Base-by-base conservation (phyloP, 2,888 invertebrate species). In the Quadroppia sp. region DNA sequence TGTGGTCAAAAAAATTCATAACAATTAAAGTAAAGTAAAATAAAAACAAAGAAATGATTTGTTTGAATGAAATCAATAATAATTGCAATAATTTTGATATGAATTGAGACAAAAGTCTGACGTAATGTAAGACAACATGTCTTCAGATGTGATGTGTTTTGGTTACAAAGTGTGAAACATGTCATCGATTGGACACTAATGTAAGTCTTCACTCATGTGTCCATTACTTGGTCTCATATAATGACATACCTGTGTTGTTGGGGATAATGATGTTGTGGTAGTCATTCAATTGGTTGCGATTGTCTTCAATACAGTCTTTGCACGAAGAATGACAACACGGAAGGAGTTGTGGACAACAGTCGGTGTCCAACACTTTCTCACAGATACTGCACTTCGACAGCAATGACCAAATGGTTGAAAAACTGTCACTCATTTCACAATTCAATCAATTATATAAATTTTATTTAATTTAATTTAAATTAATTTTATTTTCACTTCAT, bases 281-380 rank as follows among this genome's bases (percentile, higher is more conserved):
- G 64, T 64, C 64, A 1, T 15, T 4, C 20, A 64, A 9, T 30
- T 25, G 20, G 17, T 32, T 40, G 11, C 7, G 2, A 7, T 64
- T 25, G 40, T 64, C 64, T 30, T 64, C 64, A 36, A 64, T 64
- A 17, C 64, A 64, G 1, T 64, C 64, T n/a, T 40, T 32, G 40
- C 64, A 64, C n/a, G 64, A 32, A 2, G 64, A 64, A 20, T 64
- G 64, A 64, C 64, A 64, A 64, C 64, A 64, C n/a, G 64, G 64
- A n/a, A 64, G 36, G 17, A 64, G 36, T 64, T 64, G 64, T 36
- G 64, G 64, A 36, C 36, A 15, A 3, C n/a, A n/a, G 9, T 11
- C 9, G 1, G n/a, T 20, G 36, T 64, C 64, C 40, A 64, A 15
- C 11, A 7, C 30, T 64, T 64, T 64, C 4, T 20, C 64, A 17